These are phyloP conservation scores for Datnioides undecimradiatus DNA, from an alignment of 2,113 vertebrate genomes.

Conservation along the genomic window DNA sequence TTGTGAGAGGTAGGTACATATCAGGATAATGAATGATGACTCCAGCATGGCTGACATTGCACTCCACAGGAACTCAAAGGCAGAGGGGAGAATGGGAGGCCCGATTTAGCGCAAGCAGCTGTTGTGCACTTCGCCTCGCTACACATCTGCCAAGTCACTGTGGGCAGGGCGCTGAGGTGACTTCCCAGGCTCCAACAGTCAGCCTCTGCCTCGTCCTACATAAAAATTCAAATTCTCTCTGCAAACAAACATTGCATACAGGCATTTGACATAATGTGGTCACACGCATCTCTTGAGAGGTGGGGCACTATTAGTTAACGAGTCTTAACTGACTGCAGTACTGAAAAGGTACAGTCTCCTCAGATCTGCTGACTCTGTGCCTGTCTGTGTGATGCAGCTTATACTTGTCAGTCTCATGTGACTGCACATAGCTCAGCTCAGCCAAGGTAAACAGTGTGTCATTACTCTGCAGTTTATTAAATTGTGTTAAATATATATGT, in stretches of 20 bases:
- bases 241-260: neutral
- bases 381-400: constrained; percentile 11
- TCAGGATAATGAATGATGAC: constrained; percentile 76
- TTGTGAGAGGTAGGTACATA: constrained; percentile 38
- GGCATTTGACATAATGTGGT: neutral
- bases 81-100: constrained; percentile 70
- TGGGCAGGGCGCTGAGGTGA: constrained; percentile 70
- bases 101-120: constrained; percentile 81
- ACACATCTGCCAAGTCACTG: constrained; percentile 81
- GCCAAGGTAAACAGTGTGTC: constrained; percentile 6
- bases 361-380: constrained; percentile 41
- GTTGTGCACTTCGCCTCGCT: constrained; percentile 63
- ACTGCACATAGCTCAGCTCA: constrained; percentile 17
- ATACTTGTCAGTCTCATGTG: constrained; percentile 17
- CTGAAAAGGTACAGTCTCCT: neutral
- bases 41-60: constrained; percentile 81
- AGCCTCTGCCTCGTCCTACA: neutral
- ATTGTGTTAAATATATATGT: too few species aligned
- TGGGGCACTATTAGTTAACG: neutral
- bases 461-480: constrained; percentile 3
- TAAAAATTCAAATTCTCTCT: neutral
- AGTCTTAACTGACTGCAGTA: neutral
- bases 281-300: constrained; percentile 4
- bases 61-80: constrained; percentile 80
- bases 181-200: constrained; percentile 37